These are phyloP conservation scores for Lepidocolaptes lacrymiger DNA, from an alignment of 2,797 vertebrate species.

Conservation along the genomic window DNA sequence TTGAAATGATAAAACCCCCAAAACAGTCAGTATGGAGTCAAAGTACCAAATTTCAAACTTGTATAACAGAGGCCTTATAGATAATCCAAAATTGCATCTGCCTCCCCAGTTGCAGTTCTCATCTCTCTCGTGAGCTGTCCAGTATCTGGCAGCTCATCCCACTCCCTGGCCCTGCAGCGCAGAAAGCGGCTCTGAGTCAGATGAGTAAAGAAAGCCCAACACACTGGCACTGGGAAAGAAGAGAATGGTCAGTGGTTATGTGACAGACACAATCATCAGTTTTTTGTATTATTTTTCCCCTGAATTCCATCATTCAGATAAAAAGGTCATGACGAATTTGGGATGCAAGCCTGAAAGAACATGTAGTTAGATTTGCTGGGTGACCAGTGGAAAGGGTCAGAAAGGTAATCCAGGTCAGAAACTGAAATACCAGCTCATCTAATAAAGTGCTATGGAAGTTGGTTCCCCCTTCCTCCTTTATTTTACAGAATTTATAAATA, in stretches of 20 bases:
- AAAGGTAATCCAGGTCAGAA: neutral
- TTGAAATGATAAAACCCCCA: neutral
- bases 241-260: neutral
- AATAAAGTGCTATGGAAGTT: accelerated
- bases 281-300: neutral
- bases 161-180: neutral
- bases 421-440: neutral
- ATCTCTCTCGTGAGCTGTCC: neutral
- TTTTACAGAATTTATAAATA: neutral
- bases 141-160: neutral
- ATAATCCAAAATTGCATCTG: neutral
- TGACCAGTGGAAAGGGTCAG: neutral
- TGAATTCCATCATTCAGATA: neutral
- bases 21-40: neutral
- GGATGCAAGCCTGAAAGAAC: neutral
- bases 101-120: neutral
- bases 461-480: neutral
- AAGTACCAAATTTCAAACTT: neutral
- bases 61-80: neutral
- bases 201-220: neutral
- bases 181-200: neutral
- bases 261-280: neutral
- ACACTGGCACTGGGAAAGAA: neutral
- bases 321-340: neutral
- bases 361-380: neutral